Evolutionary conservation across 1,140 invertebrate species (phyloP).

Genomic region (Aethina tumida): DNA sequence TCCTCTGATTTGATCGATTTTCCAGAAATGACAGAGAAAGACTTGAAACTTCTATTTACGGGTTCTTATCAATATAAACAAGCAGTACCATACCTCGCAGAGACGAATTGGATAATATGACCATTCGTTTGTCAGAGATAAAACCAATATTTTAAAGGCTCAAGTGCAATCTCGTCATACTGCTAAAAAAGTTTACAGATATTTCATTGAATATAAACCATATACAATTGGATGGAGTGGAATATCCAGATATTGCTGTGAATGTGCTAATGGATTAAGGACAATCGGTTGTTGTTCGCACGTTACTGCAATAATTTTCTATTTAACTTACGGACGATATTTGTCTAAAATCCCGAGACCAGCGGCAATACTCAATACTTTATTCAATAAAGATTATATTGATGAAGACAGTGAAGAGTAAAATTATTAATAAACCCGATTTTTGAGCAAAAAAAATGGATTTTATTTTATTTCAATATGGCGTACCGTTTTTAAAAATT

Average conservation of each 20-base stretch:
- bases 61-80: slow-evolving; percentile 1
- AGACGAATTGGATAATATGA: slow-evolving; percentile 1
- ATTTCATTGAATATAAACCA: slow-evolving; percentile 1
- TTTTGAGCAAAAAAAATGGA: no score
- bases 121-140: background rate
- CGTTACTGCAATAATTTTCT: slow-evolving; percentile 1
- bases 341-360: slow-evolving; percentile 1
- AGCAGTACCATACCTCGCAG: slow-evolving; percentile 1
- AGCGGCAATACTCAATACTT: background rate
- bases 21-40: no score
- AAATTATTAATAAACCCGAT: no score
- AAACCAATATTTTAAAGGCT: slow-evolving; percentile 1
- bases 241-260: slow-evolving; percentile 1
- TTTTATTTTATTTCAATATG: no score
- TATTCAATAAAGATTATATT: no score
- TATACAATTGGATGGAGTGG: slow-evolving; percentile 1
- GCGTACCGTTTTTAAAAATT: no score
- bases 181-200: background rate
- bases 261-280: background rate
- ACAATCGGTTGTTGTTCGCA: slow-evolving; percentile 2
- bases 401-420: no score
- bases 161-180: slow-evolving; percentile 2
- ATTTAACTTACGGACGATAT: background rate
- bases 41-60: no score
- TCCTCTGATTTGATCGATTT: no score